Base-by-base conservation (phyloP, 2,797 vertebrate genomes). In the Spondyliosoma cantharus region DNA sequence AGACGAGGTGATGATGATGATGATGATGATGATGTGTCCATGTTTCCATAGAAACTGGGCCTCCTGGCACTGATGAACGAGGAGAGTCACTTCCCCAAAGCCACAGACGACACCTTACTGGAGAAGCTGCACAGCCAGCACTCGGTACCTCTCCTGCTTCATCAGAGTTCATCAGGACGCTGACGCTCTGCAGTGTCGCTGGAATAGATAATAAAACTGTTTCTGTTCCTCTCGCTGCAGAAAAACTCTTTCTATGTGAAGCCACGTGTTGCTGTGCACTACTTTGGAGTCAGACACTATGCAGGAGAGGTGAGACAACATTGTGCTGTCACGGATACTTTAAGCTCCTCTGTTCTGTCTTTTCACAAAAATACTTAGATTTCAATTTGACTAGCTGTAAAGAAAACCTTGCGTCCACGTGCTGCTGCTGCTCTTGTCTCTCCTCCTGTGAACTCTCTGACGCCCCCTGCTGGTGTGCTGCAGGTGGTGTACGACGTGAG, bases 51-150 rank as follows among this genome's bases (percentile, higher is more conserved):
- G 98, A 99, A 98, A 96, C 95, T 99, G 84, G 98, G 98, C 29
- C 94, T 99, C 14, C 94, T 99, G 79, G 97, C 98, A 0, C 96
- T 99, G 56, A 95, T 99, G 90, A 99, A 99, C 29, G 98, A 99
- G 94, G 98, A 99, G 91, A 98, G 98, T 83, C 97, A 98, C 92
- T 99, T 99, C 90, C 98, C 98, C 59, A 97, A 98, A 92, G 98
- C 97, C 74, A 98, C 97, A 1, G 97, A 99, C 73, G 93, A 88
- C 73, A 99, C 98, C 3, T 93, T 99, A 52, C 85, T 99, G 93
- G 97, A 96, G 91, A 99, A 99, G 70, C 84, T 99, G 54, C 98
- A 99, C 88, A 93, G 87, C 59, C 98, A 99, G 59, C 98, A 99
- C 75, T 95, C 96, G 0, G 98, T 99, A 95, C 14, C 15, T 2